A percentile compares a stretch with the other conserved stretches of the same genome.
These are phyloP conservation scores for Cecropterus lyciades DNA, from an alignment of 1,140 invertebrate species.

Conservation along the genomic window DNA sequence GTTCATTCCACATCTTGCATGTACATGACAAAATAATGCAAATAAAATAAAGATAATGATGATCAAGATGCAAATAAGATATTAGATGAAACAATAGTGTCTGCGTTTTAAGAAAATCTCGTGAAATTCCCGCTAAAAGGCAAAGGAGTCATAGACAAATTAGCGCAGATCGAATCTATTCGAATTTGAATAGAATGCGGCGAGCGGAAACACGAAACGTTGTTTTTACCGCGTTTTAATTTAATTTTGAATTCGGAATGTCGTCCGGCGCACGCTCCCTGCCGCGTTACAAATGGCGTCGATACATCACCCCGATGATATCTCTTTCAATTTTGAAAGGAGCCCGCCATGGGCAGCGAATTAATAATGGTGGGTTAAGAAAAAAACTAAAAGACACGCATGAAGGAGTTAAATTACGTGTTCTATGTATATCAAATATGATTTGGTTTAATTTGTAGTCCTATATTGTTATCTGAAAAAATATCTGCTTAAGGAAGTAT, in stretches of 20 bases:
- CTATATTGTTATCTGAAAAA: no score
- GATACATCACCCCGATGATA: slow-evolving; percentile 82
- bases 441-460: background rate
- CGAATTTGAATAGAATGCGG: slow-evolving; percentile 70
- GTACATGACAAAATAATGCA: no score
- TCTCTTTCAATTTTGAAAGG: slow-evolving; percentile 81
- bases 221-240: slow-evolving; percentile 81
- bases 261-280: slow-evolving; percentile 69
- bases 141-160: slow-evolving; percentile 78
- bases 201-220: slow-evolving; percentile 65
- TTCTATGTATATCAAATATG: slow-evolving; percentile 5
- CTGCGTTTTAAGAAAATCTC: slow-evolving; percentile 36
- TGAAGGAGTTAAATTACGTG: slow-evolving; percentile 46
- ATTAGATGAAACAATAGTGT: background rate
- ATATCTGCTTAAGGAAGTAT: no score
- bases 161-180: slow-evolving; percentile 78
- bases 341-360: slow-evolving; percentile 64
- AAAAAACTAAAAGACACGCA: slow-evolving; percentile 62
- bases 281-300: slow-evolving; percentile 80
- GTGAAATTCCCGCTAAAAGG: slow-evolving; percentile 33
- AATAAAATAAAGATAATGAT: no score
- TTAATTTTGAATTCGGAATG: slow-evolving; percentile 80
- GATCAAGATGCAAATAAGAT: no score
- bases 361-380: slow-evolving; percentile 65
- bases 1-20: no score